Evolutionary conservation across 2,888 invertebrate species (phyloP).

Genomic region (Thera britannica): DNA sequence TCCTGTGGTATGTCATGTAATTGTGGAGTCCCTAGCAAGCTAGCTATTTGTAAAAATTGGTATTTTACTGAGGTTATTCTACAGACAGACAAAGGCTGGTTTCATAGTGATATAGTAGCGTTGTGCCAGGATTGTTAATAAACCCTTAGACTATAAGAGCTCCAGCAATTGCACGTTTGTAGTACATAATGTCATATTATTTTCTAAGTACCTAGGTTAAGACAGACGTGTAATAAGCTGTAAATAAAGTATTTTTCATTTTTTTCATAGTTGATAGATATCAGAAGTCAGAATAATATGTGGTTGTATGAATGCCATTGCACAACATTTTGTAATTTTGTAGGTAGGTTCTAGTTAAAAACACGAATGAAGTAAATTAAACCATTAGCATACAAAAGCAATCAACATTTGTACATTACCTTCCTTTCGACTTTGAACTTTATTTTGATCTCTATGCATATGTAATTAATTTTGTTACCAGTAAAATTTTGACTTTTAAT

Average conservation of each 20-base stretch:
- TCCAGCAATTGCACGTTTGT: too few species aligned
- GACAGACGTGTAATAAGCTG: too few species aligned
- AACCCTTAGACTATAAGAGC: too few species aligned
- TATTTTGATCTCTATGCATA: slow-evolving; percentile 7
- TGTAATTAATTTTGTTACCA: slow-evolving; percentile 2
- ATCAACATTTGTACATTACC: slow-evolving; percentile 1
- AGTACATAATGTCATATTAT: too few species aligned
- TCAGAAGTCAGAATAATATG: neutral
- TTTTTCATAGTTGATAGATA: neutral
- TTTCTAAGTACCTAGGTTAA: too few species aligned
- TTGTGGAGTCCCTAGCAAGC: too few species aligned
- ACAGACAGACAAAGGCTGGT: neutral
- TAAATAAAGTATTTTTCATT: too few species aligned
- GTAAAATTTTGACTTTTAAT: neutral
- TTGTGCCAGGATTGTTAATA: too few species aligned
- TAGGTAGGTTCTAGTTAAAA: neutral
- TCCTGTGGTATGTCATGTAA: too few species aligned
- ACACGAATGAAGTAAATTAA: neutral
- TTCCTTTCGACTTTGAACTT: neutral
- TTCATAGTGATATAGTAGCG: neutral
- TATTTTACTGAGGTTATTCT: neutral
- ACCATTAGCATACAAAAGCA: slow-evolving; percentile 17
- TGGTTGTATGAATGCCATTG: slow-evolving; percentile 12
- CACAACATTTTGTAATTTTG: slow-evolving; percentile 36
- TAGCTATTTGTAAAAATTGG: too few species aligned